Evolutionary conservation across 2,888 invertebrate genomes (phyloP).

Genomic region (Stictocephala bisonia): DNA sequence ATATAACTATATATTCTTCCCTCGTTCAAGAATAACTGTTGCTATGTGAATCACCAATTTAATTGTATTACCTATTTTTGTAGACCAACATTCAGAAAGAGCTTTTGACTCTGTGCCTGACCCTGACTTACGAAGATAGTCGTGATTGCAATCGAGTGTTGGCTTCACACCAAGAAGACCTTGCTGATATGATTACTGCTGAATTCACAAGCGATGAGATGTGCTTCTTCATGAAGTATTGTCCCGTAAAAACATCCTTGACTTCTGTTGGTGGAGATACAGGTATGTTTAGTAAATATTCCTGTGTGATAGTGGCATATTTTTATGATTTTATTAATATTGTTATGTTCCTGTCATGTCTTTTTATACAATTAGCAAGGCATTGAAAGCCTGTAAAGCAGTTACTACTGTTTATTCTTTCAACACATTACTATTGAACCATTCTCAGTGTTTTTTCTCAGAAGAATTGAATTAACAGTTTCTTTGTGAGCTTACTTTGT

Average conservation of each 20-base stretch:
- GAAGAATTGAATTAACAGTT: too few relatives aligned
- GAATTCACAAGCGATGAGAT: conserved; percentile 81
- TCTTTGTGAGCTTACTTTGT: too few relatives aligned
- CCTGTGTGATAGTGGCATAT: too few relatives aligned
- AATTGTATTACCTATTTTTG: conserved; percentile 53
- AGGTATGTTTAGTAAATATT: too few relatives aligned
- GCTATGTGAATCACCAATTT: not conserved
- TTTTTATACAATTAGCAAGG: too few relatives aligned
- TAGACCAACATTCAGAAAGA: conserved; percentile 77
- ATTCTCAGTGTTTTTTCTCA: too few relatives aligned
- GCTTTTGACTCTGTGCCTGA: conserved; percentile 76
- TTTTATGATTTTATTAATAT: too few relatives aligned
- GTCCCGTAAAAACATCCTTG: conserved; percentile 63
- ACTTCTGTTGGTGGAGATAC: conserved; percentile 58
- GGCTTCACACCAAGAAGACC: conserved; percentile 77
- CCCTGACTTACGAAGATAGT: conserved; percentile 73
- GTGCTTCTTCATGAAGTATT: conserved; percentile 81
- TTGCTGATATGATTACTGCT: conserved; percentile 81
- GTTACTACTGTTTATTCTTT: too few relatives aligned
- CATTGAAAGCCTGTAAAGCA: too few relatives aligned
- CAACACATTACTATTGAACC: too few relatives aligned
- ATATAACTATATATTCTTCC: not conserved
- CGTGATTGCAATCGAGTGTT: conserved; percentile 81
- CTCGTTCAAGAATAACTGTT: conserved; percentile 27
- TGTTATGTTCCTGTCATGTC: too few relatives aligned